These are phyloP conservation scores for Paramisgurnus dabryanus DNA, from an alignment of 2,113 vertebrate species.

Conservation along the genomic window DNA sequence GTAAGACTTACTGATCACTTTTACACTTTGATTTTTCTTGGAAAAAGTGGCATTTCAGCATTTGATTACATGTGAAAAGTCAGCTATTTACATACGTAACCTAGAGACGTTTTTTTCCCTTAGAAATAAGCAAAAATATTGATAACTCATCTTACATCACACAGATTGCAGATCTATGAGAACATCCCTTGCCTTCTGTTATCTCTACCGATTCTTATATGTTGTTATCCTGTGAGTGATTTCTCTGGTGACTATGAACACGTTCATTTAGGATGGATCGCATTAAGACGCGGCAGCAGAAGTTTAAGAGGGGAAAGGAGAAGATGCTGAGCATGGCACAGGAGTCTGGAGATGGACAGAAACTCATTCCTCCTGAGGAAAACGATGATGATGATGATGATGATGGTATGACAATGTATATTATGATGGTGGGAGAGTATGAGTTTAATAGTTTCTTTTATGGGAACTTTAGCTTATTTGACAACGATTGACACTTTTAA, in stretches of 20 bases:
- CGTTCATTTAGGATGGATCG: conserved; percentile 90
- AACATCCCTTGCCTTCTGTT: too few relatives aligned
- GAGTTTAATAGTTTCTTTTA: neutral
- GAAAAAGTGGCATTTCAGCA: neutral
- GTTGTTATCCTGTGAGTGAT: neutral
- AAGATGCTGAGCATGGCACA: conserved; percentile 90
- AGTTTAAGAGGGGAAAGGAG: conserved; percentile 97
- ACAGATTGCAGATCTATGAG: too few relatives aligned
- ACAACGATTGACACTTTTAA: too few relatives aligned
- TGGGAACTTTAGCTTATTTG: neutral
- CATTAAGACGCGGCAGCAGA: conserved; percentile 96
- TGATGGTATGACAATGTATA: conserved; percentile 70
- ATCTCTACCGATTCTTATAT: too few relatives aligned
- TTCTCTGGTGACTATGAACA: conserved; percentile 41
- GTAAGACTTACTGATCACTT: conserved; percentile 73
- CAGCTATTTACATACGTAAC: too few relatives aligned
- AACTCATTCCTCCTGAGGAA: conserved; percentile 71
- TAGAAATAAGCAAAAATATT: too few relatives aligned
- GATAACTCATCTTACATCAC: too few relatives aligned
- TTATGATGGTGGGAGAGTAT: neutral
- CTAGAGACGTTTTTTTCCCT: too few relatives aligned
- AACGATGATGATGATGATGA: conserved; percentile 82
- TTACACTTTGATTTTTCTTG: neutral
- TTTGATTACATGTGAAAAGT: too few relatives aligned
- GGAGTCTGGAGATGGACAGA: conserved; percentile 85